Evolutionary conservation across 2,797 vertebrate genomes (phyloP).

Genomic region (Ciconia nigra): DNA sequence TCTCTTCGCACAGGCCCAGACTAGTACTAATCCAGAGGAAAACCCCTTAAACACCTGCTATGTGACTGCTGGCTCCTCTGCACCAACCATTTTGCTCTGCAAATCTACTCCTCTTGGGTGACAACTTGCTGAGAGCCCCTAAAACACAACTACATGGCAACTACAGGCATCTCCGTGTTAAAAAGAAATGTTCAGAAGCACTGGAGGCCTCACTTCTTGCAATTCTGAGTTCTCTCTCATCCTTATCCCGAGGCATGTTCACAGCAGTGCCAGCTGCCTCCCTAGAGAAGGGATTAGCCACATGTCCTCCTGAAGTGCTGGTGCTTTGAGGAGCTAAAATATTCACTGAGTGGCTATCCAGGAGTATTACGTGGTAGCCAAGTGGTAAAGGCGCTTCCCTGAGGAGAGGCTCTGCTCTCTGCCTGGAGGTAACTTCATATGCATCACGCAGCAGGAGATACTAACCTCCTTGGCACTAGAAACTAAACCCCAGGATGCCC

Average conservation of each 20-base stretch:
- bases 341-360: background rate
- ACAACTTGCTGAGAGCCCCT: background rate
- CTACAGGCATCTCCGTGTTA: background rate
- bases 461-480: background rate
- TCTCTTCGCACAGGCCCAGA: background rate
- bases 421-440: background rate
- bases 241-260: fast-evolving
- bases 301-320: background rate
- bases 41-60: background rate
- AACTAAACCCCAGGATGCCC: background rate
- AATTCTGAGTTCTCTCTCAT: too few relatives aligned
- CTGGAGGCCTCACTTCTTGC: background rate
- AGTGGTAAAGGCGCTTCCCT: background rate
- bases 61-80: background rate
- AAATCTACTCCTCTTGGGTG: background rate
- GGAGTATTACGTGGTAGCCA: background rate
- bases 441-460: background rate
- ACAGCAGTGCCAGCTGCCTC: background rate
- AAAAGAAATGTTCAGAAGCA: background rate
- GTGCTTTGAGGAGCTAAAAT: background rate
- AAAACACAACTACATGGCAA: background rate
- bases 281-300: background rate
- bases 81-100: background rate
- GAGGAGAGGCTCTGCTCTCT: background rate
- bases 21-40: background rate